phyloP scores from a whole-genome alignment of 2,888 invertebrate species.

The Mythimna impura region DNA sequence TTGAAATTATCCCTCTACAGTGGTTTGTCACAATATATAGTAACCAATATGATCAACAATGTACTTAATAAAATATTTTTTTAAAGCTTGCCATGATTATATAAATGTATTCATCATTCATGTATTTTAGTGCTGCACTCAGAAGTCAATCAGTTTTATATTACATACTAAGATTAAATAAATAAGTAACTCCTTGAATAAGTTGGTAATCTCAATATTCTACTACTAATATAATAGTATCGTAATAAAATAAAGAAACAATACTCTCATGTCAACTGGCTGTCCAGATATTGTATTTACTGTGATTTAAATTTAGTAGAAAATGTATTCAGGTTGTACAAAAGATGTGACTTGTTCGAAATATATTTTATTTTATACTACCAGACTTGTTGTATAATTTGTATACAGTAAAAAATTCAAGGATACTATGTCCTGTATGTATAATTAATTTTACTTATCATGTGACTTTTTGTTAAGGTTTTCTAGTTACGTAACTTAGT shows the following conservation, averaged over 20 bases:
- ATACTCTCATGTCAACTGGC: slow-evolving; percentile 36
- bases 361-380: slow-evolving; percentile 52
- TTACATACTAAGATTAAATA: slow-evolving; percentile 12
- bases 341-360: slow-evolving; percentile 51
- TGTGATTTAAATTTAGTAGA: slow-evolving; percentile 62
- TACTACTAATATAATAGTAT: neutral
- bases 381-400: slow-evolving; percentile 7
- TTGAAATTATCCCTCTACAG: slow-evolving; percentile 39
- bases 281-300: slow-evolving; percentile 56
- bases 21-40: slow-evolving; percentile 57
- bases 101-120: slow-evolving; percentile 39
- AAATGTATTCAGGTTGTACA: slow-evolving; percentile 56
- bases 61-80: slow-evolving; percentile 34
- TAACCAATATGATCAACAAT: slow-evolving; percentile 40
- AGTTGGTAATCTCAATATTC: slow-evolving; percentile 1
- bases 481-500: slow-evolving; percentile 12
- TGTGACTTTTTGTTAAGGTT: no score
- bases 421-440: no score
- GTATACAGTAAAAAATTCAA: no score
- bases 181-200: neutral
- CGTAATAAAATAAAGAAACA: slow-evolving; percentile 1
- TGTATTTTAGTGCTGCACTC: slow-evolving; percentile 30
- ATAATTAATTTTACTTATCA: slow-evolving; percentile 3
- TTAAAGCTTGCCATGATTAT: slow-evolving; percentile 64
- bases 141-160: slow-evolving; percentile 5